Base-by-base conservation (phyloP, 2,797 vertebrate species). In the Glossophaga mutica region DNA sequence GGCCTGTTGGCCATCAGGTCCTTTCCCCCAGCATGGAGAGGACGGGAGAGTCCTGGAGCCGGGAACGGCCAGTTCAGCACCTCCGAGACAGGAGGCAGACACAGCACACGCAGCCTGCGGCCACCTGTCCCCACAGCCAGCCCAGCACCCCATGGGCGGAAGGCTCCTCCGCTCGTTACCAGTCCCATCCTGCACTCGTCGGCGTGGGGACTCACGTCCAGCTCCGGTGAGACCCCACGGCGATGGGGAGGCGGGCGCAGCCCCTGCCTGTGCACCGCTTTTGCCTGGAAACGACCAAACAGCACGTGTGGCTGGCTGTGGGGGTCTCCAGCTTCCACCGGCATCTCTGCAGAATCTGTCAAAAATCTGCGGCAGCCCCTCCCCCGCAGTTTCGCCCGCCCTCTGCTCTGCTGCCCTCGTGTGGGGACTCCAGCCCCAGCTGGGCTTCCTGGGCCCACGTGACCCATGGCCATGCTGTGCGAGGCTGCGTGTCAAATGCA, bases 391-490 rank as follows among this genome's bases (percentile, higher is more conserved):
- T 29, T 42, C 1, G 0, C 32, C 3, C 4, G 7, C 10, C 24
- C 26, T 48, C 21, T 1, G 71, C 74, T 84, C 92, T 94, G 86
- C 83, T 83, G 95, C 91, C 96, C 88, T 57, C 95, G 48, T 16
- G 86, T 52, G 95, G 82, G n/a, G 0, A 5, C 1, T 19, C 74
- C 44, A 2, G 11, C 11, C 0, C 15, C 34, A 39, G 67, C 6
- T 6, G 34, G 1, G 2, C 34, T 84, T 74, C 16, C 9, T 9
- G n/a, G 6, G 83, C 29, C 6, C 74, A 37, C 34, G 4, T 19
- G 73, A 78, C 46, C 21, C 4, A 65, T 7, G 11, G 9, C 44
- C 57, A 42, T n/a, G 3, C 37, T 81, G 34, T 44, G 39, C 16
- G 70, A 32, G 2, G 3, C 16, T 44, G 11, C 37, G 77, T 24